Evolutionary conservation across 2,113 vertebrate genomes (phyloP).

Genomic region (Pomatostomus ruficeps): DNA sequence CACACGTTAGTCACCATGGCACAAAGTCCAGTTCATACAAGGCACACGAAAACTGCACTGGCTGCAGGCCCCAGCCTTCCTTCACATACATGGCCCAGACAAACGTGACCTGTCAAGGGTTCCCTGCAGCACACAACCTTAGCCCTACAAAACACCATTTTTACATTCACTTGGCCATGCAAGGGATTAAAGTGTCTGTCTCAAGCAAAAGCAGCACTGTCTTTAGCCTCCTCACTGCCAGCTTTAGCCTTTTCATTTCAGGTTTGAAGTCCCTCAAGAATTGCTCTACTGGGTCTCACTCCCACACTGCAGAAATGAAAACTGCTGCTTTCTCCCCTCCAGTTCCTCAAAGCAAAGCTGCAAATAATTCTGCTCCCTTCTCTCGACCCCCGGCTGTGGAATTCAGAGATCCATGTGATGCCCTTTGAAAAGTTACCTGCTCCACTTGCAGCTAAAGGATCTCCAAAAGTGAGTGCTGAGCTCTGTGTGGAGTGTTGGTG

Average conservation of each 20-base stretch:
- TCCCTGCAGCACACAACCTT: neutral
- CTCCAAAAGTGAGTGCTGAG: neutral
- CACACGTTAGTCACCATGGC: neutral
- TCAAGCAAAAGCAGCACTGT: neutral
- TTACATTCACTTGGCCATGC: neutral
- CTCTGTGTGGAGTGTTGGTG: neutral
- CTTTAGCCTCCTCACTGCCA: neutral
- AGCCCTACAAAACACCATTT: neutral
- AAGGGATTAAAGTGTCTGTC: neutral
- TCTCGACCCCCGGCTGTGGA: neutral
- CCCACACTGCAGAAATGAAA: rapidly evolving
- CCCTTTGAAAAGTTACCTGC: neutral
- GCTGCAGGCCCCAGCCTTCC: neutral
- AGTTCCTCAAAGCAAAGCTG: neutral
- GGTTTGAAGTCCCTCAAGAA: neutral
- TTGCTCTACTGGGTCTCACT: neutral
- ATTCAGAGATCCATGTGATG: neutral
- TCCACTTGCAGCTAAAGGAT: neutral
- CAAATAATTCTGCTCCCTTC: neutral
- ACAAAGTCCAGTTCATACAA: rapidly evolving
- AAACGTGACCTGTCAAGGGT: rapidly evolving
- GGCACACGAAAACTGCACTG: rapidly evolving
- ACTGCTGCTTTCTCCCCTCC: neutral
- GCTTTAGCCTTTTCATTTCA: neutral
- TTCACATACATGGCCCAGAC: rapidly evolving